Evolutionary conservation across 2,888 invertebrate species (phyloP), one percentile per base, ranked within the genome.

Genomic region (Arctia plantaginis): DNA sequence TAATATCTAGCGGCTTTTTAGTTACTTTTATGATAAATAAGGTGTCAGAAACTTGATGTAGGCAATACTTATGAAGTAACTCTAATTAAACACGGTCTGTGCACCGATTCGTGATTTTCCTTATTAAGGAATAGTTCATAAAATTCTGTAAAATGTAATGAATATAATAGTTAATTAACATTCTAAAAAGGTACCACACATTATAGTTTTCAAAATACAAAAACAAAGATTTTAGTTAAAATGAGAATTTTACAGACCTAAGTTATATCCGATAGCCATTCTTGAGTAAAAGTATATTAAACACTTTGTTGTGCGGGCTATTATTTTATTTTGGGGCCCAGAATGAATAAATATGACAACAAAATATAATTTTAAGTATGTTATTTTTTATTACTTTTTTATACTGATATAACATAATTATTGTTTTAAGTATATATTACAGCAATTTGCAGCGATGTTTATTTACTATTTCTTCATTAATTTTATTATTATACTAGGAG

Each of bases 1-100:
- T 69, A 39, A 23, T 68, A 35, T 33, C 69, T 73, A n/a, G 44
- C 51, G 62, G 35, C 23, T 41, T 59, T 67, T 33, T 23, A 65
- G 27, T 65, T 30, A 30, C 13, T 59, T 59, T 59, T 30, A 30
- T 27, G 30, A 15, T 59, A 59, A 59, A 13, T n/a, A 59, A 27
- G 15, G 13, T 27, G 27, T 12, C 59, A 27, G 1, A 27, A 27
- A 30, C 59, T 59, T 27, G 15, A 27, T 27, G 8, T 27, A n/a
- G 27, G 13, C 12, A 59, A 59, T 13, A 12, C 27, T 59, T 59
- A 59, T 27, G 27, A 27, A 59, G 0, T 27, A 59, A n/a, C 10
- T 51, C n/a, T n/a, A n/a, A n/a, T 3, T 51, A 27, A 59, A 59
- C 27, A 15, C 13, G 59, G 13, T 3, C 59, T 13, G 3, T 27